Evolutionary conservation across 92 coral and sea anemone species (phyloP), one percentile per base, ranked within the genome.

Genomic region (Palythoa heliodiscus): DNA sequence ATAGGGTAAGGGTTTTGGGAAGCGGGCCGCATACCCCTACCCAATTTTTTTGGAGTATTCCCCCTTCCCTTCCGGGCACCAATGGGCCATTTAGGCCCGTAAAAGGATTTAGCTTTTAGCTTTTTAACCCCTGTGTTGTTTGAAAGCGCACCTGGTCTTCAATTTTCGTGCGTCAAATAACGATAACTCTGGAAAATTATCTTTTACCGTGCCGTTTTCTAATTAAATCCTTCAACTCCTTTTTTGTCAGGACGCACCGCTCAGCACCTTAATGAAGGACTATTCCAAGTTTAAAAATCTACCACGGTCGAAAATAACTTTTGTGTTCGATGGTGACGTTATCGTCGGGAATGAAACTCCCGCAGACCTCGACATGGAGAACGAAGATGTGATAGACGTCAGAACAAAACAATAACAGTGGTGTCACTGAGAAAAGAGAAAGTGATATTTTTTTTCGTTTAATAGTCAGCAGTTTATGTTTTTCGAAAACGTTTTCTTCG

Each of bases 311-410:
- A 88, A 89, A 43, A 86, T 94, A 13, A 87, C 83, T 60, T 94
- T 96, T 82, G 63, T 64, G 29, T 94, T 96, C 71, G 99, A 96
- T 82, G 99, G 98, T 0, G 99, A 96, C 57, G 77, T 54, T 37
- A 87, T 94, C 37, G 82, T 43, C 3, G 93, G 97, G 54, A 87
- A 70, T 14, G 91, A 94, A 85, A 92, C 95, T n/a, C 96, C 98
- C 8, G 94, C 82, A 6, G 98, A 92, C 23, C 91, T 96, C 8
- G 99, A 94, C 66, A 94, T 96, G 97, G 98, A 96, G 52, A 93
- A 96, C 29, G 99, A 93, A 17, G 87, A 94, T 83, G 90, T 96
- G 13, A 92, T 96, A 11, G 99, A 96, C 83, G 99, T 94, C 4
- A 78, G 89, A 81, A 86, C 87, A 57, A 87, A 77, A 24, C 70